Evolutionary conservation across 2,113 vertebrate genomes (phyloP).

Genomic region (Vanacampus margaritifer): DNA sequence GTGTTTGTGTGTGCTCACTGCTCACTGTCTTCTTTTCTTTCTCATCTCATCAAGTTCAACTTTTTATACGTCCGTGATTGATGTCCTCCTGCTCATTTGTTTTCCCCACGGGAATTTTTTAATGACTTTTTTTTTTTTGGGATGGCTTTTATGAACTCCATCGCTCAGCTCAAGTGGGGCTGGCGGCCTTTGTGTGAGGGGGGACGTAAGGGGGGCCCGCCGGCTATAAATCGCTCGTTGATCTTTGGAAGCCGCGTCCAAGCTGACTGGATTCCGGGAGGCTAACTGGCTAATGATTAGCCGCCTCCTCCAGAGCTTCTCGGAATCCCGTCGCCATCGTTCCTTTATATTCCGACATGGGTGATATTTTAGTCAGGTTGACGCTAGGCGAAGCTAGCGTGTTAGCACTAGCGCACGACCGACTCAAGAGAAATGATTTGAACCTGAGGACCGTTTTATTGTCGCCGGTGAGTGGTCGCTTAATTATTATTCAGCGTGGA

Average conservation of each 20-base stretch:
- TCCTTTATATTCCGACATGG: slow-evolving; percentile 3
- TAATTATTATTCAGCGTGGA: slow-evolving; percentile 53
- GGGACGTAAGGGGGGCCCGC: slow-evolving; percentile 39
- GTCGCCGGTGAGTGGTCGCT: slow-evolving; percentile 24
- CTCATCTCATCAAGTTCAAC: slow-evolving; percentile 48
- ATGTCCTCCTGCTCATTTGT: slow-evolving; percentile 38
- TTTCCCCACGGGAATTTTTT: slow-evolving; percentile 44
- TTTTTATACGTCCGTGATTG: slow-evolving; percentile 18
- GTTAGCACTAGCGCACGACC: neutral
- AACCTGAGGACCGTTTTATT: neutral
- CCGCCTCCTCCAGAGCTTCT: slow-evolving; percentile 53
- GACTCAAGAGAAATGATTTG: slow-evolving; percentile 6
- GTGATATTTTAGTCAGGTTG: neutral
- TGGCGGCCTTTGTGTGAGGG: slow-evolving; percentile 54
- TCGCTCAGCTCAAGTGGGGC: slow-evolving; percentile 37
- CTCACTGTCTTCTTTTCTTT: slow-evolving; percentile 47
- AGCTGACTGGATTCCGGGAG: slow-evolving; percentile 55
- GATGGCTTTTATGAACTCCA: slow-evolving; percentile 57
- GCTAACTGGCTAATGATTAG: slow-evolving; percentile 72
- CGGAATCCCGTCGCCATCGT: neutral
- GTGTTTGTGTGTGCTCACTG: slow-evolving; percentile 30
- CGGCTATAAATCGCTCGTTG: slow-evolving; percentile 58
- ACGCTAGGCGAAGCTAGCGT: neutral
- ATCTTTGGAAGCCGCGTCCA: slow-evolving; percentile 60
- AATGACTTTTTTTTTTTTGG: slow-evolving; percentile 33